Evolutionary conservation across 2,113 vertebrate genomes (phyloP).

Genomic region (Gymnarchus niloticus): DNA sequence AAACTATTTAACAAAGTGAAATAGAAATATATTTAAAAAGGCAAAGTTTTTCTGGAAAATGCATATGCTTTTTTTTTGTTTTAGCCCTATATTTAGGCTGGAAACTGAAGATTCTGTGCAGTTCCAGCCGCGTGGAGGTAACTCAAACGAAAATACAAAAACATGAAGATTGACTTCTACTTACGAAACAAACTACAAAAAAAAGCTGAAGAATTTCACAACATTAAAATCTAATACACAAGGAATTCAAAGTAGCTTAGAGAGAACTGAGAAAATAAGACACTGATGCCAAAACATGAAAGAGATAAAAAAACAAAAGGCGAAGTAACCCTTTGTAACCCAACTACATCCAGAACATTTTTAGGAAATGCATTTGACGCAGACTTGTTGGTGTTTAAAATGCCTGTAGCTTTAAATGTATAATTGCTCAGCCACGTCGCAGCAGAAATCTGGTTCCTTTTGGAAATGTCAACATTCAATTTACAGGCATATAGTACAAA

Average conservation of each 20-base stretch:
- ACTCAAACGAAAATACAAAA: not conserved
- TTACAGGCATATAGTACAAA: not conserved
- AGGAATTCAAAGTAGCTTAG: slow-evolving; percentile 23
- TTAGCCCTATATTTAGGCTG: not conserved
- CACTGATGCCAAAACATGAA: slow-evolving; percentile 10
- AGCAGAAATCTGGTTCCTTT: not conserved
- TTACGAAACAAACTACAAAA: not conserved
- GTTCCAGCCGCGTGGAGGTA: not conserved
- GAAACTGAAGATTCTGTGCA: not conserved
- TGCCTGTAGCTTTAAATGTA: not conserved
- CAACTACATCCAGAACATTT: not conserved
- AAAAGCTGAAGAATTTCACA: slow-evolving; percentile 16
- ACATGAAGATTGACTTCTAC: not conserved
- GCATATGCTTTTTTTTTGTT: not conserved
- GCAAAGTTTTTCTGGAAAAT: not conserved
- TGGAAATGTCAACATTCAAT: slow-evolving; percentile 20
- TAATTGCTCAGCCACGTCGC: not conserved
- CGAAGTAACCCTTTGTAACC: slow-evolving; percentile 5
- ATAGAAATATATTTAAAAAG: not conserved
- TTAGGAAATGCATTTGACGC: not conserved
- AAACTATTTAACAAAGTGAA: not conserved
- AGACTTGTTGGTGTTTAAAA: not conserved
- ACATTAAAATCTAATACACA: slow-evolving; percentile 23
- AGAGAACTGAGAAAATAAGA: slow-evolving; percentile 13
- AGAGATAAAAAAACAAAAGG: not conserved